Conservation (phyloP, 2,797 vertebrate species). For the Morus bassanus region DNA sequence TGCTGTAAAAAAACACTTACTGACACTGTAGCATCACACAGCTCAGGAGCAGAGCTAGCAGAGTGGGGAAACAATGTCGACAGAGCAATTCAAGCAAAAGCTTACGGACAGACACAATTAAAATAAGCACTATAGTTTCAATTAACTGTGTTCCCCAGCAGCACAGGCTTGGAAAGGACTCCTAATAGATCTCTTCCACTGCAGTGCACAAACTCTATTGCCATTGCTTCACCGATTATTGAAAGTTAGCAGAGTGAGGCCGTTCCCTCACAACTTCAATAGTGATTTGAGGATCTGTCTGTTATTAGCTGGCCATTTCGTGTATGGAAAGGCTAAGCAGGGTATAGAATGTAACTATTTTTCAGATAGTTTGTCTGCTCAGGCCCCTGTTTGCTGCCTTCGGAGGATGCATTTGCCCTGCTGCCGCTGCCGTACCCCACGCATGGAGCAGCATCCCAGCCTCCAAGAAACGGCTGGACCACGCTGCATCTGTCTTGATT, state of each 20-base stretch:
- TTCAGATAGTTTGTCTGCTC: background rate
- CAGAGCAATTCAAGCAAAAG: constrained; percentile 13
- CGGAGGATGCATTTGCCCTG: fast-evolving
- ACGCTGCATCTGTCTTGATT: background rate
- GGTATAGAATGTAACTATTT: background rate
- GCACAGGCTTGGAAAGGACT: constrained; percentile 40
- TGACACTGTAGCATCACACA: background rate
- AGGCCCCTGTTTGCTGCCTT: background rate
- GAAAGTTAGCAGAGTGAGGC: constrained; percentile 65
- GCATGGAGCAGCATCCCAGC: background rate
- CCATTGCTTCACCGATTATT: constrained; percentile 36
- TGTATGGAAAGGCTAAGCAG: background rate
- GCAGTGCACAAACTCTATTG: constrained; percentile 67
- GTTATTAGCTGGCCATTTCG: background rate
- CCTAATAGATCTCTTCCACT: constrained; percentile 71
- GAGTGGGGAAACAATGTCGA: background rate
- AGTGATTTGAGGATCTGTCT: constrained; percentile 40
- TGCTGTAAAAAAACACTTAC: background rate
- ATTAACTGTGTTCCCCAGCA: constrained; percentile 62
- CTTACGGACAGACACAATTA: constrained; percentile 53
- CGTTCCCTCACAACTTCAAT: constrained; percentile 45
- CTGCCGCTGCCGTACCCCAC: fast-evolving
- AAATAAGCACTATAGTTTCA: constrained; percentile 61
- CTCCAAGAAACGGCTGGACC: background rate
- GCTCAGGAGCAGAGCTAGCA: background rate